Base-by-base conservation (phyloP, 2,113 vertebrate species). In the Prochilodus magdalenae region DNA sequence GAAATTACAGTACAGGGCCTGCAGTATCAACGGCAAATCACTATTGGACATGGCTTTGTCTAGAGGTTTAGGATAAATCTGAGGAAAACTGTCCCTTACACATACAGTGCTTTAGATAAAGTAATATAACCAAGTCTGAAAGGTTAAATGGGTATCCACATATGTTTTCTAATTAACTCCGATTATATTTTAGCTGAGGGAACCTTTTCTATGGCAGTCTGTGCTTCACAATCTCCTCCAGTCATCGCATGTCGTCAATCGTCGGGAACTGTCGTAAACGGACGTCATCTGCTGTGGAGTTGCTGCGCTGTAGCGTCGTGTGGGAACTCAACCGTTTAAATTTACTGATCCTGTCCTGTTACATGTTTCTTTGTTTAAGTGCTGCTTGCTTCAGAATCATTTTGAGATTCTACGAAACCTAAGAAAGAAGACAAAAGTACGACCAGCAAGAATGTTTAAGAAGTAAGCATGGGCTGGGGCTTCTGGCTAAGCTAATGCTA, bases 371-470 rank as follows among this genome's bases (percentile, higher is more conserved):
- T 20, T 27, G 55, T 81, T 74, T 22, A 20, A 44, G 40, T 44
- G 40, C 73, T 1, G 59, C 60, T 5, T 33, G 2, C 20, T 0
- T 5, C 29, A 12, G 30, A 77, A 33, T 1, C 14, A 27, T 29
- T 49, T 33, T 29, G 22, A 57, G 76, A 70, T 24, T 29, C 75
- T 65, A 27, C 47, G 15, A 71, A 40, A 67, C 8, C 13, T 27
- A 51, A 83, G 18, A 29, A 63, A 71, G 62, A 75, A 4, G 29
- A 65, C n/a, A 44, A 10, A 44, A 44, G 40, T 44, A 75, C 70
- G 75, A 87, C 70, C 74, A 85, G 72, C 81, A 83, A 93, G 83
- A 79, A 95, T 95, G 94, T 95, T 95, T 92, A 95, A 95, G 90
- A 95, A 95, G 94, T 95, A 91, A 59, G 93, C 85, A 57, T 65